Evolutionary conservation across 2,888 invertebrate genomes (phyloP).

Genomic region (Griposia aprilina): DNA sequence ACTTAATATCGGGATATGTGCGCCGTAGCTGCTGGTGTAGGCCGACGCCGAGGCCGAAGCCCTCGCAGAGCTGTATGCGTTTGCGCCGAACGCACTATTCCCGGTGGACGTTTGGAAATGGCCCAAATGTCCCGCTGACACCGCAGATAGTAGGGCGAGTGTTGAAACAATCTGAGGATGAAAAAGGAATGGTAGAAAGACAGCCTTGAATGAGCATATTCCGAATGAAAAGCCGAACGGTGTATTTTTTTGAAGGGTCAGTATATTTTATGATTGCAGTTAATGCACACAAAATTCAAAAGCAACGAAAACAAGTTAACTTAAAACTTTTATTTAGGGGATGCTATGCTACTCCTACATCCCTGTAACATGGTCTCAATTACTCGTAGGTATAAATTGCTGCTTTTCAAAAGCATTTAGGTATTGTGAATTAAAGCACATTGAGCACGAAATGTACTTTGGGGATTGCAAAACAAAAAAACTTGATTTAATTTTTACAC

Average conservation of each 20-base stretch:
- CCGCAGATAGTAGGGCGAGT: constrained; percentile 70
- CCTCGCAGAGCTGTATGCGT: constrained; percentile 65
- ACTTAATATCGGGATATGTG: constrained; percentile 90
- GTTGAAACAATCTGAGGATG: constrained; percentile 71
- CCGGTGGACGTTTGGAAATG: constrained; percentile 59
- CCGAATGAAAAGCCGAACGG: neutral
- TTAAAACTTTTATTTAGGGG: no score
- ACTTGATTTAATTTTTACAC: constrained; percentile 32
- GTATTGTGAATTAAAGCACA: neutral
- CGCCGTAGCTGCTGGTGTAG: constrained; percentile 72
- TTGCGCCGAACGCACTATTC: constrained; percentile 67
- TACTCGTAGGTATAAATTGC: no score
- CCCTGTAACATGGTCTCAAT: no score
- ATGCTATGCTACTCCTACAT: no score
- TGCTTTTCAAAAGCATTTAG: no score
- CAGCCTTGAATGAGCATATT: neutral
- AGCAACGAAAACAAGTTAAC: no score
- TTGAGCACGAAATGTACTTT: neutral
- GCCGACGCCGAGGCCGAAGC: constrained; percentile 68
- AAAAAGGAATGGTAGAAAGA: no score
- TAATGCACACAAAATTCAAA: no score
- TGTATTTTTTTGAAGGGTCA: neutral
- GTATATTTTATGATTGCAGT: no score
- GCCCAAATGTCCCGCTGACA: constrained; percentile 73
- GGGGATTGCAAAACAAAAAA: neutral